Evolutionary conservation across 2,797 vertebrate genomes (phyloP).

Genomic region (Falco biarmicus): DNA sequence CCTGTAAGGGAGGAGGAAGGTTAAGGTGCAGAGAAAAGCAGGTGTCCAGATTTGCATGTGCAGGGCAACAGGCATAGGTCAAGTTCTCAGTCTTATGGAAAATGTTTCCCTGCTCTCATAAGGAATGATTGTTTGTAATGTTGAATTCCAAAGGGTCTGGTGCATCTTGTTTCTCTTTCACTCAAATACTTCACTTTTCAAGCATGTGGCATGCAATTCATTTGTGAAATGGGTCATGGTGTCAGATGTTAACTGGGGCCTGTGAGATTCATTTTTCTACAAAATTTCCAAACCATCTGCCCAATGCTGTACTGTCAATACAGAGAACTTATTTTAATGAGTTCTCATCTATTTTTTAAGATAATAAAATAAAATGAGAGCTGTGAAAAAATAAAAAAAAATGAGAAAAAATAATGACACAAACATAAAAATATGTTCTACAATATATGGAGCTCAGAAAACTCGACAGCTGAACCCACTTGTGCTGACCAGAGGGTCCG

Average conservation of each 20-base stretch:
- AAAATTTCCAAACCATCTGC: constrained; percentile 65
- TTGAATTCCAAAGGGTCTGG: constrained; percentile 3
- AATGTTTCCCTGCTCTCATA: not conserved
- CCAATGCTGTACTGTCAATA: not conserved
- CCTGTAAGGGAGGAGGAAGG: not conserved
- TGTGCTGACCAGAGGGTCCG: not conserved
- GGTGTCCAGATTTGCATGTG: not conserved
- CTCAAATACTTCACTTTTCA: constrained; percentile 46
- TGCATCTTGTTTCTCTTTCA: constrained; percentile 32
- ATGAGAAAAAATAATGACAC: not conserved
- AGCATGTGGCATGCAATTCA: not conserved
- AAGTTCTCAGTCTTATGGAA: not conserved
- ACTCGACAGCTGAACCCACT: not conserved
- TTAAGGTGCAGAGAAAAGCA: not conserved
- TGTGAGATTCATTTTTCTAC: constrained; percentile 36
- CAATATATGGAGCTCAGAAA: not conserved
- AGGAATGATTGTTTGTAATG: not conserved
- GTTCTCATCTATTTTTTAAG: not conserved
- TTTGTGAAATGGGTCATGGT: constrained; percentile 47
- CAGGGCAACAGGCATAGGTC: not conserved
- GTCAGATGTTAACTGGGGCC: constrained; percentile 40
- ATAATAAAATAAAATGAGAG: not conserved
- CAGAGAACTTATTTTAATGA: constrained; percentile 33
- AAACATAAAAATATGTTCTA: not conserved
- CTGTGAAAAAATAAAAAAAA: not conserved